Percentiles rank a stretch among this genome's conserved stretches.
phyloP scores from a whole-genome alignment of 2,113 vertebrate species.

The Alligator mississippiensis region DNA sequence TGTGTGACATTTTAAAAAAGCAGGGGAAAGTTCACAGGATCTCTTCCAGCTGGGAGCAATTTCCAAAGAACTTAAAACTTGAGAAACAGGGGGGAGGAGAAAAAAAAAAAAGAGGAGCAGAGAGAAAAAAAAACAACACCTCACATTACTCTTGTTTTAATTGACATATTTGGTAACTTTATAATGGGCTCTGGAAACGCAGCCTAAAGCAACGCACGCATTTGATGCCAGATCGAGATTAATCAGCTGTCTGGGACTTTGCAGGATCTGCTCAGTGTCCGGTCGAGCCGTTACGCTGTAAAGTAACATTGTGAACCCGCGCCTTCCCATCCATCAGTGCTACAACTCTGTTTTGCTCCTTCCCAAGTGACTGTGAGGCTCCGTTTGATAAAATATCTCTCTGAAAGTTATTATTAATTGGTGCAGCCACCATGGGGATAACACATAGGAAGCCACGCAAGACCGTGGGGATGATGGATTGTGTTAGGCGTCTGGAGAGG shows the following conservation, averaged over 20 bases:
- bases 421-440: not conserved
- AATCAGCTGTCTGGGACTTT: not conserved
- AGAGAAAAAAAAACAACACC: not conserved
- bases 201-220: not conserved
- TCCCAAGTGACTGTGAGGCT: not conserved
- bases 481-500: not conserved
- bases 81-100: not conserved
- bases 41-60: accelerated
- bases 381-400: too few species aligned
- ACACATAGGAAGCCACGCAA: not conserved
- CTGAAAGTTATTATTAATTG: not conserved
- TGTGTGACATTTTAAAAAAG: not conserved
- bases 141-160: accelerated
- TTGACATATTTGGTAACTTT: not conserved
- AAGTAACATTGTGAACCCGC: not conserved
- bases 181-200: not conserved
- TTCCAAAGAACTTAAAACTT: not conserved
- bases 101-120: accelerated
- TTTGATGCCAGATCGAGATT: not conserved
- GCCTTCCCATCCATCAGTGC: not conserved
- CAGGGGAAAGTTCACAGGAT: accelerated
- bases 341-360: not conserved
- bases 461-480: not conserved
- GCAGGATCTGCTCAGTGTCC: not conserved
- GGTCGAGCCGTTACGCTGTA: not conserved